Evolutionary conservation across 2,888 invertebrate species (phyloP).

Genomic region (Hololepta plana): DNA sequence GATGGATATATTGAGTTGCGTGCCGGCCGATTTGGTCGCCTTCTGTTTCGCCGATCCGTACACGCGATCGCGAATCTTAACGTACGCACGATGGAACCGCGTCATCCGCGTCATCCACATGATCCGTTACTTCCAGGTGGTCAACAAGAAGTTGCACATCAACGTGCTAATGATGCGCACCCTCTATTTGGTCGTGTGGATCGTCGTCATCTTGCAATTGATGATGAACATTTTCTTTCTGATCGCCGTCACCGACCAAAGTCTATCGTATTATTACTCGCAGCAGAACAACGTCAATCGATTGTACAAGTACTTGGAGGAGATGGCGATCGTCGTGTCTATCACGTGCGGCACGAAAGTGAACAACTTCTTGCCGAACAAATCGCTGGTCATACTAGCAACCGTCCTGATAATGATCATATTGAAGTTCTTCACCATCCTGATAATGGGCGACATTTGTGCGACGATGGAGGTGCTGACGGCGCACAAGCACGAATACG

Average conservation of each 20-base stretch:
- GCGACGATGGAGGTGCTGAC: slow-evolving; percentile 8
- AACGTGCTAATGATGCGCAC: slow-evolving; percentile 10
- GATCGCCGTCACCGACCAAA: no score
- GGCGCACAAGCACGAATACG: slow-evolving; percentile 7
- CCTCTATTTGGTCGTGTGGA: slow-evolving; percentile 4
- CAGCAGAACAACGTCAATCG: no score
- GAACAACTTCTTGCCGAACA: no score
- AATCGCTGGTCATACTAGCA: slow-evolving; percentile 4
- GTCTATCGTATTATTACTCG: no score
- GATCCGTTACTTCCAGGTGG: slow-evolving; percentile 7
- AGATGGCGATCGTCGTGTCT: no score
- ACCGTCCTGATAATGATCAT: slow-evolving; percentile 6
- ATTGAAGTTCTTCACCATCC: slow-evolving; percentile 6
- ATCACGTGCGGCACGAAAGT: no score
- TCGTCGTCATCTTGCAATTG: slow-evolving; percentile 5
- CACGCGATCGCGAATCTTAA: slow-evolving; percentile 8
- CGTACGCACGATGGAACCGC: slow-evolving; percentile 11
- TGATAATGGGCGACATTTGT: slow-evolving; percentile 8
- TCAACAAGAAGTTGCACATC: slow-evolving; percentile 11
- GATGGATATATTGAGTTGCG: slow-evolving; percentile 9
- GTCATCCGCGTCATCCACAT: slow-evolving; percentile 10
- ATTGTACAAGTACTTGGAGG: no score
- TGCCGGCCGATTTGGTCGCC: slow-evolving; percentile 11
- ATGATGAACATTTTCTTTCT: no score
- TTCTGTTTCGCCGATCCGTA: slow-evolving; percentile 5